Conservation (phyloP, 2,113 vertebrate genomes). For the Stigmatopora nigra region DNA sequence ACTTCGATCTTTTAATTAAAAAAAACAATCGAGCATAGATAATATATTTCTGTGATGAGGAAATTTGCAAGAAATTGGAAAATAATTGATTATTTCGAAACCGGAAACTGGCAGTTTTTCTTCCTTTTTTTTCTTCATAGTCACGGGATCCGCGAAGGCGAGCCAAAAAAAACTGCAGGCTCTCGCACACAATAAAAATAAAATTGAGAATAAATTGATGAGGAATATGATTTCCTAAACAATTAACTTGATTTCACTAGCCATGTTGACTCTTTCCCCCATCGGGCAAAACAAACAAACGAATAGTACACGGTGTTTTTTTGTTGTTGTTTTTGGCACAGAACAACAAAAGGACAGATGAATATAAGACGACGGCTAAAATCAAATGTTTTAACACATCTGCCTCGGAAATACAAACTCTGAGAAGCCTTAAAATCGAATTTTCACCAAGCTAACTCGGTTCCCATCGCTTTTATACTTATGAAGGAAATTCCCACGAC, state of each 20-base stretch:
- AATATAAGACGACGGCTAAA: neutral
- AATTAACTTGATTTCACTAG: neutral
- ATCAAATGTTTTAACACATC: rapidly evolving
- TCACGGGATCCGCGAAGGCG: slow-evolving; percentile 45
- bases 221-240: neutral
- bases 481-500: neutral
- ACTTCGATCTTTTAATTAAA: neutral
- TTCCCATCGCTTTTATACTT: neutral
- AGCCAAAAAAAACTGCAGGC: neutral
- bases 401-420: rapidly evolving
- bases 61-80: neutral
- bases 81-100: neutral
- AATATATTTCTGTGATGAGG: neutral
- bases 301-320: neutral
- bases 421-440: rapidly evolving
- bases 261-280: neutral
- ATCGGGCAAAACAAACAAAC: neutral
- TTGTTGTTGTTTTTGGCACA: neutral
- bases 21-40: neutral
- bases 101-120: neutral
- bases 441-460: slow-evolving; percentile 3
- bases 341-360: slow-evolving; percentile 15
- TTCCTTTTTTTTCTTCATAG: slow-evolving; percentile 19
- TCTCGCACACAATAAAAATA: slow-evolving; percentile 15
- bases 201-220: slow-evolving; percentile 10